These are phyloP conservation scores for Brachylomia viminalis DNA, from an alignment of 2,888 invertebrate genomes.

Conservation along the genomic window DNA sequence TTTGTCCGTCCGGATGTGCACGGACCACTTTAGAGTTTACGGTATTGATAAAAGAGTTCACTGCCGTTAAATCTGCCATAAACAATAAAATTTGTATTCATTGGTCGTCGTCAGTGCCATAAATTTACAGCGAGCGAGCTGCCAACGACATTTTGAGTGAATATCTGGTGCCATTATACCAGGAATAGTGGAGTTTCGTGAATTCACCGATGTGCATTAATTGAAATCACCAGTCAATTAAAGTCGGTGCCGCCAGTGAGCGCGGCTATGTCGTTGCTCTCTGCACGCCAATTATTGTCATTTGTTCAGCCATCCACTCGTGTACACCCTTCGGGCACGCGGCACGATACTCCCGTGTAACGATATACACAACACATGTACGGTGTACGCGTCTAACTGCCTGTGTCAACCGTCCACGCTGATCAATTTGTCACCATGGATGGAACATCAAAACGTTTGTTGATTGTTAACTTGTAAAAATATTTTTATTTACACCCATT, in stretches of 20 bases:
- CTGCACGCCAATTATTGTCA: conserved; percentile 85
- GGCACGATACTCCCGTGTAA: conserved; percentile 60
- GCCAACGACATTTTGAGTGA: conserved; percentile 89
- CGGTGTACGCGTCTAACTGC: conserved; percentile 52
- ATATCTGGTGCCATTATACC: conserved; percentile 83
- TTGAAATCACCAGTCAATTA: conserved; percentile 88
- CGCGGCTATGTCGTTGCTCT: conserved; percentile 76
- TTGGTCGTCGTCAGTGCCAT: conserved; percentile 88
- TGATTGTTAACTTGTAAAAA: conserved; percentile 49
- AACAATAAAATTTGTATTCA: conserved; percentile 91
- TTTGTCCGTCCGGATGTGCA: conserved; percentile 78
- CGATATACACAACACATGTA: conserved; percentile 56
- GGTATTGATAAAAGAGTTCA: conserved; percentile 88
- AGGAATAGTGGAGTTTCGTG: conserved; percentile 82
- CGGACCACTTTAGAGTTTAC: conserved; percentile 80
- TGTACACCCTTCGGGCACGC: conserved; percentile 71
- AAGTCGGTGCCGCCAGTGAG: conserved; percentile 78
- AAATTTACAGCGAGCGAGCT: conserved; percentile 87
- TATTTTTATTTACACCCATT: conserved; percentile 61
- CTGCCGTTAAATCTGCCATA: conserved; percentile 88
- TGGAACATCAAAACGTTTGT: conserved; percentile 40
- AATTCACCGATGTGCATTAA: conserved; percentile 84
- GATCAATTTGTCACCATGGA: conserved; percentile 47
- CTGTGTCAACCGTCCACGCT: conserved; percentile 40
- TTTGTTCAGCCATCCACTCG: conserved; percentile 81